A percentile compares a stretch with the other conserved stretches of the same genome.
Evolutionary conservation across 2,888 invertebrate genomes (phyloP).

Genomic region (Gonocerus acuteangulatus): DNA sequence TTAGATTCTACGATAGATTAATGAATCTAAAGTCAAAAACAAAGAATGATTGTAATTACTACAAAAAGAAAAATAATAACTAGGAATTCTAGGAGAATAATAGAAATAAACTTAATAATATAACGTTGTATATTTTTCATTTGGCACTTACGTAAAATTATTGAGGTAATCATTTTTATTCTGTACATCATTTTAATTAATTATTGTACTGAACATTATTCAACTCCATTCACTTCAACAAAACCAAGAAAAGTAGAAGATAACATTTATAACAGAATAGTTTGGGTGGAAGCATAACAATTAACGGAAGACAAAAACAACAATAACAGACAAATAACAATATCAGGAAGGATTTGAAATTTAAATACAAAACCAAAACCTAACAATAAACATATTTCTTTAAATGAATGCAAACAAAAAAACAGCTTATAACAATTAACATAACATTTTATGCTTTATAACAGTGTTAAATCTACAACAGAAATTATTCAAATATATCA

Average conservation of each 20-base stretch:
- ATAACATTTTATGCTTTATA: too few species aligned
- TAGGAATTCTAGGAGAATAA: too few species aligned
- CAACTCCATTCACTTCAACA: neutral
- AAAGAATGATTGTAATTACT: too few species aligned
- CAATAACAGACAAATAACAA: slow-evolving; percentile 4
- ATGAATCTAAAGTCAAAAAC: too few species aligned
- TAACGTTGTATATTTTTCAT: slow-evolving; percentile 17
- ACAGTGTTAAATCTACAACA: too few species aligned
- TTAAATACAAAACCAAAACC: neutral
- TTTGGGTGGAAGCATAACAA: slow-evolving; percentile 8
- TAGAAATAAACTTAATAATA: too few species aligned
- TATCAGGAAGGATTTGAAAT: neutral
- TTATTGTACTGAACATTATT: slow-evolving; percentile 17
- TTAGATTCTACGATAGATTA: too few species aligned
- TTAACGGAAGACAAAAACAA: slow-evolving; percentile 11
- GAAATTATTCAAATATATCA: too few species aligned
- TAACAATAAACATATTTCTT: neutral
- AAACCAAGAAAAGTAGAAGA: neutral
- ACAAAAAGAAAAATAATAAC: too few species aligned
- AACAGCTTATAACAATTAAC: too few species aligned
- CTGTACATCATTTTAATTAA: slow-evolving; percentile 8
- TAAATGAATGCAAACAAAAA: neutral
- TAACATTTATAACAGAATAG: slow-evolving; percentile 4
- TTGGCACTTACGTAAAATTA: slow-evolving; percentile 17
- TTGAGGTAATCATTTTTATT: slow-evolving; percentile 19